Base-by-base conservation (phyloP, 2,888 invertebrate species). In the Taenaris catops region DNA sequence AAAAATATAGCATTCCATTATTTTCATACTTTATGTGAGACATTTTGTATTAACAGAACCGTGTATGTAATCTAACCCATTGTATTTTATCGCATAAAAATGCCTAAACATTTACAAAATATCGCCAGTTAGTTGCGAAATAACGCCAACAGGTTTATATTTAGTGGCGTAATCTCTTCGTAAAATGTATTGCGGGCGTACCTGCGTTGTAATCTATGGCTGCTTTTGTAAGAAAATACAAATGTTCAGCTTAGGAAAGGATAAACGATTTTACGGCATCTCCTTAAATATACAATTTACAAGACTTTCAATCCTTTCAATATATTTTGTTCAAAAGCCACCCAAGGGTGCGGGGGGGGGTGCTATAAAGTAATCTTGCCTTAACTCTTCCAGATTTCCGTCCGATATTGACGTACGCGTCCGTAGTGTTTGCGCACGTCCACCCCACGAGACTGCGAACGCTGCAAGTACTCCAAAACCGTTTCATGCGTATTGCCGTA, bases 201-300 rank as follows among this genome's bases (percentile, higher is more conserved):
- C 44, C 46, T 43, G 41, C 8, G 32, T 34, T 26, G 24, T 46
- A 50, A 50, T 50, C 35, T 50, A 50, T 60, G 53, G 44, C 44
- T 14, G 32, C 43, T 50, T 50, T 48, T 46, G 46, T 43, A 42
- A 39, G 43, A 42, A 46, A 44, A 35, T 43, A 47, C 41, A 44
- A 46, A 44, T 41, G 41, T 45, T 48, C 31, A 23, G 9, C 84
- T 81, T 27, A 23, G 84, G 75, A 84, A 71, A 58, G 66, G 53
- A 84, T 84, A 81, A 83, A 83, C n/a, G n/a, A n/a, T n/a, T n/a
- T n/a, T n/a, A n/a, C n/a, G n/a, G n/a, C n/a, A n/a, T n/a, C n/a
- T n/a, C n/a, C n/a, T n/a, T n/a, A n/a, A n/a, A n/a, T n/a, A n/a
- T n/a, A n/a, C n/a, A n/a, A n/a, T n/a, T n/a, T n/a, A n/a, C n/a